Evolutionary conservation across 2,113 vertebrate genomes (phyloP), one percentile per base, ranked within the genome.

Genomic region (Microcebus murinus): DNA sequence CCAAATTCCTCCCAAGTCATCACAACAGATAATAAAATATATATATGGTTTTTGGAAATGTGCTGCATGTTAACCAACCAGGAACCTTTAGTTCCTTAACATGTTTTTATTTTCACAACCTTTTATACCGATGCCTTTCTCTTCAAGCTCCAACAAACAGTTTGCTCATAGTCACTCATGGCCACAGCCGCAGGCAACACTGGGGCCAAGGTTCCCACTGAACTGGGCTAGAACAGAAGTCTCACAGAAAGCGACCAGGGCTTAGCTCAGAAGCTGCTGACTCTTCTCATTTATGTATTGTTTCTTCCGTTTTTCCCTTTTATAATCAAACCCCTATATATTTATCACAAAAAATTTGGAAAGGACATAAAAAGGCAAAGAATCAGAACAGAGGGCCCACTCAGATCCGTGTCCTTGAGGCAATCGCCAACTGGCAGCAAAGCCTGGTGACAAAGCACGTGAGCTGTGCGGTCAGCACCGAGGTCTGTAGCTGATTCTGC

Each of bases 331-430:
- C 29, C 90, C 68, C 55, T 95, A 77, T 42, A 45, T 3, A 68
- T 18, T 90, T 50, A 70, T 13, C 70, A 45, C 61, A 59, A 21
- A 68, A 39, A 93, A 52, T 25, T 2, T 83, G 94, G 91, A 80
- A 82, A 85, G 80, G 63, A 80, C 74, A 93, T 45, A 92, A 92
- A 92, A 95, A 39, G 76, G 74, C 79, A 87, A 87, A 97, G 76
- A 59, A 14, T 45, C 34, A 74, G 94, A 96, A 91, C 96, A 94
- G 88, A 96, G 80, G 80, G 79, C 36, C 48, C 70, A 50, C 73
- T 83, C 39, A 90, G 84, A 59, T 6, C 45, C 0, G 0, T 23
- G 18, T 73, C 74, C 92, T 85, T 0, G 55, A 87, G 79, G 87
- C 90, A 0, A 6, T 13, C 0, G 6, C 92, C 90, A 48, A 29